Base-by-base conservation (phyloP, 2,888 invertebrate species). In the Pollenia griseotomentosa region DNA sequence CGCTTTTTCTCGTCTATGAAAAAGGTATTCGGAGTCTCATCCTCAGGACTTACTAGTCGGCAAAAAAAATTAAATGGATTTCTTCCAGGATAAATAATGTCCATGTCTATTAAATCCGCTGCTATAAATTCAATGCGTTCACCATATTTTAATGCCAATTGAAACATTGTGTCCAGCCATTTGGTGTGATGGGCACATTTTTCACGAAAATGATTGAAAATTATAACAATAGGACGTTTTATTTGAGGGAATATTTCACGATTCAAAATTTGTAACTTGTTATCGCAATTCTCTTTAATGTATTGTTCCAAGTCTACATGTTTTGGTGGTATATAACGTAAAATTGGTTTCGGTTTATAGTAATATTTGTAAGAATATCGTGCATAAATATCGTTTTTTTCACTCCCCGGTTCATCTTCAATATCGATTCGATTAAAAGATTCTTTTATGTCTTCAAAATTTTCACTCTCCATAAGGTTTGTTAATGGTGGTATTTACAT, bases 81-180 rank as follows among this genome's bases (percentile, higher is more conserved):
- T 10, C n/a, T 70, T 23, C 59, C 53, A 0, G 82, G 73, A 19
- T 78, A 68, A 9, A 86, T 61, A 10, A 86, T 7, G 74, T 81
- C 82, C 10, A 86, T 78, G n/a, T 86, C 86, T 1, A 63, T 42
- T 40, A 59, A 65, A 74, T 86, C 86, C 4, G 86, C 86, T 9
- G 59, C 78, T 23, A 82, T 78, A n/a, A 82, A 86, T 73, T 48
- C 77, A 46, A 86, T 82, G 2, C 44, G 44, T 14, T 68, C 68
- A 2, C 68, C 61, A 66, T 74, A 86, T 74, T 74, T 86, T 40
- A 82, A 42, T 0, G 85, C 42, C 5, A 78, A 51, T 42, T 78
- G 19, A 68, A 73, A 61, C 6, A 86, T 1, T 55, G 2, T 48
- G 16, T 86, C 82, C 46, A 82, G 59, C 65, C 70, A 86, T 46